Base-by-base conservation (phyloP, 2,113 vertebrate genomes). In the Notothenia rossii region DNA sequence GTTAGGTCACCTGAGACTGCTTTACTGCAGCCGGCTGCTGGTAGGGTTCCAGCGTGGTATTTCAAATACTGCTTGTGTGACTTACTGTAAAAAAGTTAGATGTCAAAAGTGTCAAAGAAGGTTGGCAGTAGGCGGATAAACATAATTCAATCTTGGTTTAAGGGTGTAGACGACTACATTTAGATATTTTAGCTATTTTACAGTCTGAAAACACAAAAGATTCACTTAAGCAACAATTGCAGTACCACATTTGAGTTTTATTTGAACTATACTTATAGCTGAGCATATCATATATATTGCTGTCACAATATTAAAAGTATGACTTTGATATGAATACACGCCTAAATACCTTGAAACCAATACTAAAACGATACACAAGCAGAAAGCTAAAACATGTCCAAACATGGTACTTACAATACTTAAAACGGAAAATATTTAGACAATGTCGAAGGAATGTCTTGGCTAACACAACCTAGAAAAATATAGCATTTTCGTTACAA, bases 1-100 rank as follows among this genome's bases (percentile, higher is more conserved):
- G 66, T 89, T 82, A 59, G 81, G 66, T 72, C 73, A 77, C 56
- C 61, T 66, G 65, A 85, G 84, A 77, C 77, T 55, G 70, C 48
- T 84, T 87, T 76, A 77, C 62, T 74, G 59, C 40, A 3, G 58
- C 59, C 60, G n/a, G 68, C 46, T 75, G 79, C 84, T 72, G 76
- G 61, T 46, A 71, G 63, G 64, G 61, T 72, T 75, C 75, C 65
- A 81, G 54, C 53, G 55, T 76, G 71, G 62, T 58, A 67, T 79
- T 82, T 74, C 71, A 74, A 70, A 60, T 67, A 55, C 86, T 65
- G 55, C 29, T 77, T 48, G 20, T 84, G 64, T 81, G 25, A 36
- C 33, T 58, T 82, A 74, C 45, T 59, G 48, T 70, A 49, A 76
- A 43, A 43, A 55, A 3, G 54, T 45, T 86, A 13, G 50, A 66